phyloP scores from a whole-genome alignment of 1,140 invertebrate genomes.

The Pseudomyrmex cubaensis region DNA sequence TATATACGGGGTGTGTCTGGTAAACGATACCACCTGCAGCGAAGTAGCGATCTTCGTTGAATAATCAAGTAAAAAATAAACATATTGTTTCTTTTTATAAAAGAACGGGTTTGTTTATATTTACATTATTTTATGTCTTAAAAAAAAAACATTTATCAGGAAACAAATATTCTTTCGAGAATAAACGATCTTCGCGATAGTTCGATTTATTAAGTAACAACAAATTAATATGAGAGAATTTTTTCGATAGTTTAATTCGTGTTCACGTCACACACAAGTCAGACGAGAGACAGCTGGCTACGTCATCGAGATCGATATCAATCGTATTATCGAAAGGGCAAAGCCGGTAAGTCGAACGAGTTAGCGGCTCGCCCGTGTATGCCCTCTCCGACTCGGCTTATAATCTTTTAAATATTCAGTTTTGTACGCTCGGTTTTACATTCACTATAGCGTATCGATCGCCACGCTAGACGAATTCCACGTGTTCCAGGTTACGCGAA shows the following conservation, averaged over 20 bases:
- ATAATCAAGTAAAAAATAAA: neutral
- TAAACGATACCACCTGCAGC: neutral
- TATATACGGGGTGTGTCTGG: neutral
- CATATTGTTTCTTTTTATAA: neutral
- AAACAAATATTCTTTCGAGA: no score
- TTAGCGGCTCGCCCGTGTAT: conserved; percentile 9
- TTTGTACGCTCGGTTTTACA: conserved; percentile 63
- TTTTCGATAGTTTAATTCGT: neutral
- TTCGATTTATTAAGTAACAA: neutral
- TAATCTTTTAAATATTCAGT: conserved; percentile 67
- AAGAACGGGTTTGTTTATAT: neutral
- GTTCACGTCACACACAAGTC: neutral
- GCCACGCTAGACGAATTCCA: conserved; percentile 37
- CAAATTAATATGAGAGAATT: neutral
- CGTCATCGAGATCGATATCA: conserved; percentile 47
- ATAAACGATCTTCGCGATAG: neutral
- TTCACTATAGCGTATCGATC: conserved; percentile 54
- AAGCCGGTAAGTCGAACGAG: neutral
- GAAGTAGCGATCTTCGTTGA: neutral
- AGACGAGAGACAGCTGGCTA: conserved; percentile 13
- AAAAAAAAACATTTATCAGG: no score
- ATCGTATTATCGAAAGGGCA: conserved; percentile 52
- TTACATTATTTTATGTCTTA: no score
- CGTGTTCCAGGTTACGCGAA: conserved; percentile 45
- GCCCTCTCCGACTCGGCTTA: conserved; percentile 32